Conservation (phyloP, 2,888 invertebrate genomes). For the Pegoplata infirma region DNA sequence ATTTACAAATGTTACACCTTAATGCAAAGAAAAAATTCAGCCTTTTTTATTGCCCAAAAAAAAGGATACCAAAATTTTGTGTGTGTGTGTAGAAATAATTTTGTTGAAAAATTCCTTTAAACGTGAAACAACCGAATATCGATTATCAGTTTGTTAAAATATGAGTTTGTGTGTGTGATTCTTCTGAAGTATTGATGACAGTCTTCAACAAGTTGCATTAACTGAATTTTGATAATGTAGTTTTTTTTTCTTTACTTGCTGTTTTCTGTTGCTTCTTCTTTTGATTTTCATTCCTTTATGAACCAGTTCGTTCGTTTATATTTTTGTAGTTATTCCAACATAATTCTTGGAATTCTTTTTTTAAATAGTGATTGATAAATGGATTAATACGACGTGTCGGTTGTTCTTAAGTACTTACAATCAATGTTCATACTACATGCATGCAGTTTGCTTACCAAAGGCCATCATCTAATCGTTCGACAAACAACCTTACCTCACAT, state of each 20-base stretch:
- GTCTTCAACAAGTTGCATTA: conserved; percentile 57
- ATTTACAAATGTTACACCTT: conserved; percentile 15
- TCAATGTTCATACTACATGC: conserved; percentile 6
- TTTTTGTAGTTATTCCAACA: conserved; percentile 32
- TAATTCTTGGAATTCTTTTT: conserved; percentile 60
- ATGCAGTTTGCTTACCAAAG: background rate
- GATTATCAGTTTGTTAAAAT: conserved; percentile 2
- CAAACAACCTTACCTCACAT: background rate
- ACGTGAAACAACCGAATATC: background rate
- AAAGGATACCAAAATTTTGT: conserved; percentile 32
- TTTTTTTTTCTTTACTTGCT: background rate
- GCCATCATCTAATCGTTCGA: conserved; percentile 18
- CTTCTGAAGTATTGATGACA: conserved; percentile 47
- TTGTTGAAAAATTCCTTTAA: conserved; percentile 35
- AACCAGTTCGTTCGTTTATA: conserved; percentile 45
- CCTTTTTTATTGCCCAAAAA: too few species aligned
- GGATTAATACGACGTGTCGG: conserved; percentile 62
- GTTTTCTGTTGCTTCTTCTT: conserved; percentile 17
- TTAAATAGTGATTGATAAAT: conserved; percentile 62
- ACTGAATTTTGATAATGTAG: conserved; percentile 51
- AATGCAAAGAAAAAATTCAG: conserved; percentile 6
- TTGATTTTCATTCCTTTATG: conserved; percentile 22
- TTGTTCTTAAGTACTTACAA: conserved; percentile 53
- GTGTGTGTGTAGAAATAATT: too few species aligned
- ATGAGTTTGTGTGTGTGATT: background rate